A percentile compares a stretch with the other conserved stretches of the same genome.
These are phyloP conservation scores for Pelecanus crispus DNA, from an alignment of 2,113 vertebrate species.

Conservation along the genomic window DNA sequence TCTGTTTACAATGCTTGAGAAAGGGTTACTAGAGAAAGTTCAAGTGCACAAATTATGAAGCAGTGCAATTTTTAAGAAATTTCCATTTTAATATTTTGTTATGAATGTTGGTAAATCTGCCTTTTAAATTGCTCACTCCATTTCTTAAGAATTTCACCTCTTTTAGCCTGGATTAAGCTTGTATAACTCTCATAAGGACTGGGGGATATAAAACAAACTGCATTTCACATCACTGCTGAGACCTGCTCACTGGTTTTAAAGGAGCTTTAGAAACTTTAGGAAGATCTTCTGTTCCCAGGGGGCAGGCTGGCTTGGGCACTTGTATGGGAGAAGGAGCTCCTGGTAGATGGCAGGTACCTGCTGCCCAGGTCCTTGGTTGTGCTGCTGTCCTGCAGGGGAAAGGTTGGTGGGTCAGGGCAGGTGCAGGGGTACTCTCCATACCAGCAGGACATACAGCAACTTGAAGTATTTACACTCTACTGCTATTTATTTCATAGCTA, in stretches of 20 bases:
- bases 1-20: background rate
- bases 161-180: background rate
- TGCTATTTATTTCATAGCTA: background rate
- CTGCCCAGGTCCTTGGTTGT: background rate
- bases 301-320: background rate
- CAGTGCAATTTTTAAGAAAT: background rate
- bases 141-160: background rate
- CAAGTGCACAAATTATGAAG: background rate
- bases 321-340: background rate
- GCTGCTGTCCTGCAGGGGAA: background rate
- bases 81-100: background rate
- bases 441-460: background rate
- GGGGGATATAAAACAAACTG: background rate
- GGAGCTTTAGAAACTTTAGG: background rate
- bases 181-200: background rate
- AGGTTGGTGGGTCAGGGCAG: background rate
- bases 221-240: background rate
- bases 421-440: background rate
- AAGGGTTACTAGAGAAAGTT: background rate
- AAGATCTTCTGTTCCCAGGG: background rate
- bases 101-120: background rate
- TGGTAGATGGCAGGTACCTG: background rate
- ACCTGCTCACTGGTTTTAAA: background rate
- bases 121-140: background rate
- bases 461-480: background rate